Evolutionary conservation across 2,888 invertebrate genomes (phyloP), one percentile per base, ranked within the genome.

Genomic region (Microctonus hyperodae): DNA sequence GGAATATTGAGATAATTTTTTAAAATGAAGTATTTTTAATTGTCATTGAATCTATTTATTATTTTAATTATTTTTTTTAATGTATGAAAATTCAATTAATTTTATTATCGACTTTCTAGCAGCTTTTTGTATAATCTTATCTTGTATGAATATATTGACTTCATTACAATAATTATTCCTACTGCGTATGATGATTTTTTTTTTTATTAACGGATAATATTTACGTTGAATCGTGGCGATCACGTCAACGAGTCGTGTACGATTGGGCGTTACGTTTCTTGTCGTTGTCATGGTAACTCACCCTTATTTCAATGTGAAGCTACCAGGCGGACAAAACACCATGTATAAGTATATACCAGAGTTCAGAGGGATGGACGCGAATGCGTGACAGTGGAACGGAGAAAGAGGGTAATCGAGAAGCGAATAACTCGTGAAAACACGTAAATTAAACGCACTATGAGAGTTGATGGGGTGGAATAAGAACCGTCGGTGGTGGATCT

Each of bases 371-470:
- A 71, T 59, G 73, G 67, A 68, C 51, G 44, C 65, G 66, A 72
- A 75, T 57, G 33, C 25, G 48, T 57, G 51, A 33, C 51, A 33
- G 20, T n/a, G 56, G 16, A 44, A 33, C 11, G 20, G 62, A 28
- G 57, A 31, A 48, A 23, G 50, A 51, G 37, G 68, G 65, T 64
- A 69, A 68, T 60, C 66, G 76, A 76, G 76, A 75, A 75, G 75
- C 81, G 79, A 82, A 82, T 82, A 82, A 82, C 81, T 82, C 81
- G 81, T 78, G 81, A 82, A 82, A 82, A 82, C 81, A 82, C 81
- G 81, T 82, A 82, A 82, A 82, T 82, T 82, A 82, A 82, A 82
- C 78, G 81, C 81, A 81, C 81, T 81, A 81, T 80, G 78, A 79
- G 73, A 76, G 73, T 80, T 79, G 80, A 80, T 80, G 80, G 80